phyloP scores from a whole-genome alignment of 2,113 vertebrate genomes.

The Brachypodius melanocephalos region DNA sequence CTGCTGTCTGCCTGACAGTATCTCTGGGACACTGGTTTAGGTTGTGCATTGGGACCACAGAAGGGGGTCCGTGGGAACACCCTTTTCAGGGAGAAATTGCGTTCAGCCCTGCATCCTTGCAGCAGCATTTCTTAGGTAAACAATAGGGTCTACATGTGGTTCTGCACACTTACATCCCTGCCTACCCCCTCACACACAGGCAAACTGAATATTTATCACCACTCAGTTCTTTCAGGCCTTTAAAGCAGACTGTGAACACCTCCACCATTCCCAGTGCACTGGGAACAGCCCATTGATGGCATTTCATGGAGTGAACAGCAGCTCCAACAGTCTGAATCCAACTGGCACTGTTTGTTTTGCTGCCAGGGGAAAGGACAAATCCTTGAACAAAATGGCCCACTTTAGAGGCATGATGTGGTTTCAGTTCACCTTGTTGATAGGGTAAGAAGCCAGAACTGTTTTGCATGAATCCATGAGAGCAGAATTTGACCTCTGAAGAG shows the following conservation, averaged over 20 bases:
- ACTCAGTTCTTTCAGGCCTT: not conserved
- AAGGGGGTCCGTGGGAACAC: not conserved
- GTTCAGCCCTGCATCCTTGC: not conserved
- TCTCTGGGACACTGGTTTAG: not conserved
- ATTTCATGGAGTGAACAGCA: not conserved
- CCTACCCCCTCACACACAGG: too few relatives aligned
- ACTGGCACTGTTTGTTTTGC: not conserved
- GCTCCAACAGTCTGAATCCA: not conserved
- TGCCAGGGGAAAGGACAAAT: not conserved
- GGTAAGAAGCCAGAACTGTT: not conserved
- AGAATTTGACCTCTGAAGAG: not conserved
- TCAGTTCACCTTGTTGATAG: not conserved
- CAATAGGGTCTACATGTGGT: not conserved
- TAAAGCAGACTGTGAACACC: not conserved
- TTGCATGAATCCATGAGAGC: not conserved
- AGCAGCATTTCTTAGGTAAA: not conserved
- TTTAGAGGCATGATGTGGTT: not conserved
- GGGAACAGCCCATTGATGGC: not conserved
- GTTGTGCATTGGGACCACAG: not conserved
- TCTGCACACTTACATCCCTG: not conserved
- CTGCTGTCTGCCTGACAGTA: not conserved
- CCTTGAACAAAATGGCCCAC: not conserved
- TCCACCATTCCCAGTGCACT: not conserved
- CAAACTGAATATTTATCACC: not conserved
- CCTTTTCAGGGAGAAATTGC: not conserved